Evolutionary conservation across 2,888 invertebrate genomes (phyloP), one percentile per base, ranked within the genome.

Genomic region (Prenolepis imparis): DNA sequence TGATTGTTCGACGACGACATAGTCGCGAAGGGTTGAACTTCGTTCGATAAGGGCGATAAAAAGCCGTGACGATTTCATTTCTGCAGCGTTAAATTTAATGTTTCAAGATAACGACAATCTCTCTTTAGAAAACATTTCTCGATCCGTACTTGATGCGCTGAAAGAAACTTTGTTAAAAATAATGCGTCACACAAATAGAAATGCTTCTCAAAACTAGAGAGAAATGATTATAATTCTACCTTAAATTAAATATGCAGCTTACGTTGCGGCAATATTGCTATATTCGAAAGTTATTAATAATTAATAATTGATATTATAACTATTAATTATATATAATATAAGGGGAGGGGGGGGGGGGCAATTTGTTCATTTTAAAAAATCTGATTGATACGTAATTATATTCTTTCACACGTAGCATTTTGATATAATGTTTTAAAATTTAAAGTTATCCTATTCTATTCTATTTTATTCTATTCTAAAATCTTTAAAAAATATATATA

Each of bases 141-240:
- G 32, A 63, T 21, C 5, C 21, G 5, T 18, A n/a, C 18, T 61
- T 59, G 2, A n/a, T n/a, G 11, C 3, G 57, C n/a, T 59, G n/a
- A 75, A 61, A 48, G 15, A 63, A 75, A 75, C 11, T 72, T n/a
- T 24, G 12, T 63, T 11, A 32, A 32, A 75, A 75, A 44, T 74
- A 74, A 74, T 63, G 12, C 18, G 18, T 63, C 6, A 11, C n/a
- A 44, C 41, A 63, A 74, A 63, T n/a, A 72, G 24, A 57, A 72
- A 57, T 24, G 39, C 57, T 39, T 12, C 3, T 21, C 12, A 68
- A 32, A 32, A 48, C 32, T 70, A 72, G 39, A 57, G 39, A 72
- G 3, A 32, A 32, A 36, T 39, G 64, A 59, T 8, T 0, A 55
- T 24, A n/a, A 28, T 41, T 41, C 12, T 28, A 28, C 2, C 28